Conservation (phyloP, 2,888 invertebrate genomes). For the Lydus trimaculatus region DNA sequence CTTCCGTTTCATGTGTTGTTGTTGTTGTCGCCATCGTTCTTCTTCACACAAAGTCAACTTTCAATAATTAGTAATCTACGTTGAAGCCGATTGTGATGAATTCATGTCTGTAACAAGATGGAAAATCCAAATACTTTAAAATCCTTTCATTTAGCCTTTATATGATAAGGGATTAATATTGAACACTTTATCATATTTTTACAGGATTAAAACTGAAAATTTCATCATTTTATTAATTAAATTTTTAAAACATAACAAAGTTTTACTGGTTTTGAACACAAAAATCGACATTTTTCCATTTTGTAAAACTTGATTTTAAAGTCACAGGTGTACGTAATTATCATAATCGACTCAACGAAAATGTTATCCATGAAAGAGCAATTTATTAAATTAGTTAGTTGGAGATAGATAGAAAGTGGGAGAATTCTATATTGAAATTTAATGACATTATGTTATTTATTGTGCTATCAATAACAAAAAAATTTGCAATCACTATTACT, state of each 20-base stretch:
- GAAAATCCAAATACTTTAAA: background rate
- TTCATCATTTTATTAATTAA: background rate
- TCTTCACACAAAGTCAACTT: background rate
- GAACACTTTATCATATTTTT: conserved; percentile 6
- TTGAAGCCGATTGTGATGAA: conserved; percentile 19
- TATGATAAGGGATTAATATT: background rate
- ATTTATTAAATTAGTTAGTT: conserved; percentile 18
- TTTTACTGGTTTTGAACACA: background rate
- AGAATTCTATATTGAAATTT: conserved; percentile 1
- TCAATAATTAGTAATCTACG: background rate
- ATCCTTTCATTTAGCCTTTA: background rate
- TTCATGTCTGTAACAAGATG: conserved; percentile 32
- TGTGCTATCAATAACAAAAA: background rate
- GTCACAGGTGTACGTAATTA: conserved; percentile 24
- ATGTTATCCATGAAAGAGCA: conserved; percentile 21
- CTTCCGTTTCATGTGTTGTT: conserved; percentile 43
- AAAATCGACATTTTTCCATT: background rate
- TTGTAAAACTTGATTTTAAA: background rate
- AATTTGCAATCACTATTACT: background rate
- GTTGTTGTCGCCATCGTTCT: conserved; percentile 45
- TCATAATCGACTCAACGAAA: conserved; percentile 23
- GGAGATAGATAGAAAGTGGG: background rate
- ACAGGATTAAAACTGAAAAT: background rate
- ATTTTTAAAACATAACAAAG: background rate
- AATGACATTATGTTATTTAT: background rate